Conservation (phyloP, 2,797 vertebrate species). For the Hirundo rustica region DNA sequence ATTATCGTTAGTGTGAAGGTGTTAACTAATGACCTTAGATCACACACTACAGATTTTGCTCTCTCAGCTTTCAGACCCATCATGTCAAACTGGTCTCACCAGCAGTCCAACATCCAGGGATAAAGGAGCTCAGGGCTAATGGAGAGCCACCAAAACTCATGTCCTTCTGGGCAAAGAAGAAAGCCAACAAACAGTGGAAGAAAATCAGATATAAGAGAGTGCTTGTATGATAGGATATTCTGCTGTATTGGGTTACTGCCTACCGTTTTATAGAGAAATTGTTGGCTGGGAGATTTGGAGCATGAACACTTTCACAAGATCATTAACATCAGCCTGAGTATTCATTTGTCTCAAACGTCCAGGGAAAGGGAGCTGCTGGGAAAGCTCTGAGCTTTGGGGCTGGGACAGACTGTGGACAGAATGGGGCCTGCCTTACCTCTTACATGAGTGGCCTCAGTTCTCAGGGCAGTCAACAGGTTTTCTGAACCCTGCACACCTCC, state of each 20-base stretch:
- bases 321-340: not conserved
- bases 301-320: not conserved
- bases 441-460: not conserved
- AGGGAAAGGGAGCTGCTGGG: not conserved
- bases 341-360: not conserved
- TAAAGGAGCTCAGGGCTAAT: not conserved
- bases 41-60: not conserved
- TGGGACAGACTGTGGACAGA: not conserved
- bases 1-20: not conserved
- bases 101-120: not conserved
- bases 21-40: not conserved
- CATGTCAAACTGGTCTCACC: not conserved
- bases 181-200: not conserved
- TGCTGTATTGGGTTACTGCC: not conserved
- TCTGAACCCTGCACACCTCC: not conserved
- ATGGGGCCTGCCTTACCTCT: not conserved
- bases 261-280: not conserved
- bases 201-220: not conserved
- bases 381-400: fast-evolving
- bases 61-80: not conserved
- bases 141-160: not conserved
- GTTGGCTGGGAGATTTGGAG: not conserved
- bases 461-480: not conserved
- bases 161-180: not conserved
- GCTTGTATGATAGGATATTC: not conserved